Percentiles rank a stretch among this genome's conserved stretches.
phyloP scores from a whole-genome alignment of 2,888 invertebrate species.

The Eupelmus urozonus region DNA sequence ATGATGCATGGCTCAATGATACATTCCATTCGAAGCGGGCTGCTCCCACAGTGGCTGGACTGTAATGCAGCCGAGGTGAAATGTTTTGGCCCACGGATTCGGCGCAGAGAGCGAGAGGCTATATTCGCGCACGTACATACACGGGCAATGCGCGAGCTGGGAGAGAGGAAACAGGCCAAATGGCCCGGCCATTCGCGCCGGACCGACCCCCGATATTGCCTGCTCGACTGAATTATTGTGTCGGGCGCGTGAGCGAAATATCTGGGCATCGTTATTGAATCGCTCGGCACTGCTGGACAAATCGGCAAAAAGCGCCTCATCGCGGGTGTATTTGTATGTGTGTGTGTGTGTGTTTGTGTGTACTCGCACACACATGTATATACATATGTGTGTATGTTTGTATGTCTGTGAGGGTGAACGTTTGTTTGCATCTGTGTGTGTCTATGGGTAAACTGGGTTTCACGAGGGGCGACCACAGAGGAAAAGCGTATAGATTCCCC shows the following conservation, averaged over 20 bases:
- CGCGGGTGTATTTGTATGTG: not conserved
- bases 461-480: not conserved
- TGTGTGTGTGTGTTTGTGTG: not conserved
- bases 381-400: too few relatives aligned
- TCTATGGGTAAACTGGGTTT: too few relatives aligned
- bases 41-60: not conserved
- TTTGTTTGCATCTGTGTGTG: too few relatives aligned
- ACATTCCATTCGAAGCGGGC: slow-evolving; percentile 67
- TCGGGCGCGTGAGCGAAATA: slow-evolving; percentile 69
- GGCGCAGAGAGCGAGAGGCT: not conserved
- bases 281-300: slow-evolving; percentile 62
- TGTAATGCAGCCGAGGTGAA: slow-evolving; percentile 44
- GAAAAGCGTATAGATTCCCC: too few relatives aligned
- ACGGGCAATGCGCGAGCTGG: slow-evolving; percentile 45
- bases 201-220: slow-evolving; percentile 69
- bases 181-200: slow-evolving; percentile 68
- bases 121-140: not conserved
- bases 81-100: slow-evolving; percentile 36
- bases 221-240: slow-evolving; percentile 73
- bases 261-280: slow-evolving; percentile 71
- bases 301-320: slow-evolving; percentile 45
- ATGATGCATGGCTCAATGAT: slow-evolving; percentile 70
- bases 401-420: too few relatives aligned
- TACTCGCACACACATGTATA: too few relatives aligned
- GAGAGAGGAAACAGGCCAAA: slow-evolving; percentile 67